Base-by-base conservation (phyloP, 1,140 invertebrate species). In the Drosophila jambulina region DNA sequence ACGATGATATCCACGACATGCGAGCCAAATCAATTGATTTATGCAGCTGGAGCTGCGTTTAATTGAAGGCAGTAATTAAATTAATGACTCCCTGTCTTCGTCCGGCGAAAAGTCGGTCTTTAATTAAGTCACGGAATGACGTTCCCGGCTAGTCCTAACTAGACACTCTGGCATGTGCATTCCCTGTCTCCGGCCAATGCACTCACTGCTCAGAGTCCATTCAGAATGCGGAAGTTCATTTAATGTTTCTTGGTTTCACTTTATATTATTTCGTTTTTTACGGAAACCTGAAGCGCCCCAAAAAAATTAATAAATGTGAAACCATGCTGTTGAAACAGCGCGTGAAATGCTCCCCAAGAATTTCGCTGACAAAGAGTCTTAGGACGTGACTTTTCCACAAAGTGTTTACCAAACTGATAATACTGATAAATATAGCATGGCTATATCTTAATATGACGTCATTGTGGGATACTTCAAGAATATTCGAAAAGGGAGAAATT, bases 11-110 rank as follows among this genome's bases (percentile, higher is more conserved):
- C 45, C 45, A 72, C 70, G 43, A 48, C 72, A 61, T 62, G 64
- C 68, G 65, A 87, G 78, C 69, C 78, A 79, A 90, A 81, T 88
- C 81, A 88, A 88, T 90, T 90, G 85, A 90, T 90, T 90, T 91
- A 90, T 90, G 70, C 86, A 88, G 81, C 83, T 68, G 60, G 43
- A 67, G 23, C 32, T 56, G 62, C 57, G 45, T 45, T 75, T 88
- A 88, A 88, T 85, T 88, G 70, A 85, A 79, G 68, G 56, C 72
- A 75, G 81, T 88, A 90, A 88, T 88, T 90, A 74, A 85, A 88
- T 88, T 85, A 88, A 90, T 78, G 74, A 71, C 67, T 51, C 48
- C 12, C 23, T 21, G 36, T 34, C 32, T 48, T 15, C 43, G n/a
- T 36, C 27, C 38, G 21, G 42, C 27, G 34, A 78, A 57, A 45